phyloP scores from a whole-genome alignment of 2,888 invertebrate genomes.

The Archips xylosteana region DNA sequence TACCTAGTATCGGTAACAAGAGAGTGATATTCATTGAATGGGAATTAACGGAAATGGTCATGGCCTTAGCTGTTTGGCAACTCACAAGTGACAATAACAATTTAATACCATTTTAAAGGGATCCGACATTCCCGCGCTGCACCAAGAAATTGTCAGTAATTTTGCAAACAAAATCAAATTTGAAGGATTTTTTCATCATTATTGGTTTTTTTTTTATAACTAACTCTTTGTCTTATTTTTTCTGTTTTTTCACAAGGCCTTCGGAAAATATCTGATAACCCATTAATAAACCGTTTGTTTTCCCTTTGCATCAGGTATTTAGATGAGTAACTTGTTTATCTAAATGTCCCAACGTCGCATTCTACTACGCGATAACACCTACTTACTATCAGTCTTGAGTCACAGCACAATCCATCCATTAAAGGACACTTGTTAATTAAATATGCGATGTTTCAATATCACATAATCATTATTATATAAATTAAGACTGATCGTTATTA shows the following conservation, averaged over 20 bases:
- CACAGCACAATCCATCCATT: neutral
- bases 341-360: neutral
- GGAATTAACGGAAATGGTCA: too few species aligned
- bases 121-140: too few species aligned
- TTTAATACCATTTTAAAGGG: too few species aligned
- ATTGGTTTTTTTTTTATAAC: too few species aligned
- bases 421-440: neutral
- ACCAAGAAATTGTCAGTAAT: too few species aligned
- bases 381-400: neutral
- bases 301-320: neutral
- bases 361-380: neutral
- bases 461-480: conserved; percentile 2
- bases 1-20: neutral
- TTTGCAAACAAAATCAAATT: too few species aligned
- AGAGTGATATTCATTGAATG: neutral
- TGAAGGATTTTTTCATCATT: too few species aligned
- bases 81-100: too few species aligned
- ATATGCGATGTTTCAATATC: neutral
- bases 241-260: neutral
- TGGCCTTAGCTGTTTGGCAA: too few species aligned
- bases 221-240: neutral
- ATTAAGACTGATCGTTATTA: neutral
- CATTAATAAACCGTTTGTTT: neutral
- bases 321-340: conserved; percentile 12
- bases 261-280: neutral